A percentile compares a stretch with the other conserved stretches of the same genome.
Conservation (phyloP, 1,140 invertebrate species). For the Palaemon carinicauda region DNA sequence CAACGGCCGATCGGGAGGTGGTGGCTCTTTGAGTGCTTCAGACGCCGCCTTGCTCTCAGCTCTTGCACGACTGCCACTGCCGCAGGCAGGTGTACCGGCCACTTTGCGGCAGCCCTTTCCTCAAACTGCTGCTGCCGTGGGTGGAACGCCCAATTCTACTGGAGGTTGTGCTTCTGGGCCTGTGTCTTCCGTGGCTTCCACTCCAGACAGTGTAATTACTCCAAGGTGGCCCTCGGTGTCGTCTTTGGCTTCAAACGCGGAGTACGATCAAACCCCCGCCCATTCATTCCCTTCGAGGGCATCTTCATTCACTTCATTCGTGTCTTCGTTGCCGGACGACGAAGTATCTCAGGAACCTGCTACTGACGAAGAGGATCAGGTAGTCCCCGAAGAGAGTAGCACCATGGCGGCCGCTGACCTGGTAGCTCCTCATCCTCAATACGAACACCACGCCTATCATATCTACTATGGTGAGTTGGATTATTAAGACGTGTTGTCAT, state of each 20-base stretch:
- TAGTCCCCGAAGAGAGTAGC: constrained; percentile 21
- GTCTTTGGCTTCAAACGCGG: background rate
- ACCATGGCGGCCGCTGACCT: constrained; percentile 44
- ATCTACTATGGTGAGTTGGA: constrained; percentile 53
- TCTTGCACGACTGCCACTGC: constrained; percentile 33
- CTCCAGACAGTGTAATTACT: constrained; percentile 1
- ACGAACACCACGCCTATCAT: constrained; percentile 57
- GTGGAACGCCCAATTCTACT: too few relatives aligned
- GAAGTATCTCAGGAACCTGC: background rate
- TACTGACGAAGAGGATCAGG: constrained; percentile 18
- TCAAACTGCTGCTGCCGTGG: background rate
- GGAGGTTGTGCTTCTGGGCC: too few relatives aligned
- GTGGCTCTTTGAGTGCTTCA: background rate
- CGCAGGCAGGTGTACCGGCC: background rate
- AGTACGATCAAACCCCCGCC: background rate
- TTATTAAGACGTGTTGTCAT: too few relatives aligned
- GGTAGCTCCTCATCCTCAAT: constrained; percentile 34
- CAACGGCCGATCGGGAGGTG: background rate
- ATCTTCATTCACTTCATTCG: constrained; percentile 37
- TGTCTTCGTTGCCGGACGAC: constrained; percentile 45
- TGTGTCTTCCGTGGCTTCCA: background rate
- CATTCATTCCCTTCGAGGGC: constrained; percentile 34
- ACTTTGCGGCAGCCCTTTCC: background rate
- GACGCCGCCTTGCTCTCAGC: constrained; percentile 21
- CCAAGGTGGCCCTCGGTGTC: constrained; percentile 22